A percentile compares a stretch with the other conserved stretches of the same genome.
Conservation (phyloP, 37 sponge, comb jelly and placozoan species). For the Haliclona indistincta region DNA sequence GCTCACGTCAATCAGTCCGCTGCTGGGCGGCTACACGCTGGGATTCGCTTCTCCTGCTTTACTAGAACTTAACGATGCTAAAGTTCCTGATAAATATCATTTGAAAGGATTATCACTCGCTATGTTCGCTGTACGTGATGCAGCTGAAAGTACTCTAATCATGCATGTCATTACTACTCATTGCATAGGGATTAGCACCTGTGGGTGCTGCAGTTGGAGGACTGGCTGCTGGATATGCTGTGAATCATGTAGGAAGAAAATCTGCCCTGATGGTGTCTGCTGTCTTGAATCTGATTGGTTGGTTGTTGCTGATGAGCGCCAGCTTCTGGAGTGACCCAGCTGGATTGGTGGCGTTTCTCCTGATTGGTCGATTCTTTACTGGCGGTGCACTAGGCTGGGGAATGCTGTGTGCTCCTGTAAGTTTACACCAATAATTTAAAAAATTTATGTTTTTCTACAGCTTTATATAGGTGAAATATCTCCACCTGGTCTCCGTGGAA, state of each 20-base stretch:
- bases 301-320: slow-evolving; percentile 23
- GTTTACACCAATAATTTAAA: too few species aligned
- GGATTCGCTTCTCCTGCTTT: slow-evolving; percentile 20
- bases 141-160: neutral
- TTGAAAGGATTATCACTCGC: neutral
- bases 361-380: slow-evolving; percentile 36
- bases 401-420: slow-evolving; percentile 9
- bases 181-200: slow-evolving; percentile 16
- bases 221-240: slow-evolving; percentile 19
- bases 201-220: slow-evolving; percentile 45
- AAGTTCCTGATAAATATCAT: neutral
- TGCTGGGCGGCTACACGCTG: slow-evolving; percentile 14
- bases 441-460: slow-evolving; percentile 12
- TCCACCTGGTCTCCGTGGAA: slow-evolving; percentile 37
- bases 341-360: slow-evolving; percentile 2
- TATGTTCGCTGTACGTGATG: neutral
- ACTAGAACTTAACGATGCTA: neutral
- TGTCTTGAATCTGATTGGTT: slow-evolving; percentile 38
- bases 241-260: slow-evolving; percentile 33
- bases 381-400: slow-evolving; percentile 54
- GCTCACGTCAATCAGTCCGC: slow-evolving; percentile 6
- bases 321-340: too few species aligned
- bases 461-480: slow-evolving; percentile 59
- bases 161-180: neutral
- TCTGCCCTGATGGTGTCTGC: slow-evolving; percentile 1